phyloP scores from a whole-genome alignment of 2,888 invertebrate genomes.

The Augiades crinisus region DNA sequence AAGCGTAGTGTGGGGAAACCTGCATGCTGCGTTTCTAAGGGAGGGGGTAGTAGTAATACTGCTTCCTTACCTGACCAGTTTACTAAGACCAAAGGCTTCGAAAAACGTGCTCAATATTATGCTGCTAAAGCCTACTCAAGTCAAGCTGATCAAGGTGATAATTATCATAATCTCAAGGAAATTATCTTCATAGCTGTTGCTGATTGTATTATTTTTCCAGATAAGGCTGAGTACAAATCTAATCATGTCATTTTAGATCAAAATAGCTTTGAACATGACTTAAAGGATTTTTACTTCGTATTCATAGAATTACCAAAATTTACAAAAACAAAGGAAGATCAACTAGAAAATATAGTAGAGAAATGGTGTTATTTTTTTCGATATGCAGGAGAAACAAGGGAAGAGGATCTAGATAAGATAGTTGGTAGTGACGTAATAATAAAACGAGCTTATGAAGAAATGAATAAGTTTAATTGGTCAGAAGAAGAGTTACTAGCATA shows the following conservation, averaged over 20 bases:
- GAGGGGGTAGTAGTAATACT: too few species aligned
- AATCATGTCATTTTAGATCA: slow-evolving; percentile 34
- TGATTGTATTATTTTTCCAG: slow-evolving; percentile 39
- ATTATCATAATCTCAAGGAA: slow-evolving; percentile 37
- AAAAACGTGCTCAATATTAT: slow-evolving; percentile 32
- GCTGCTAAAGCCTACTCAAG: slow-evolving; percentile 33
- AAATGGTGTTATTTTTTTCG: slow-evolving; percentile 36
- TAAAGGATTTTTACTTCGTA: slow-evolving; percentile 39
- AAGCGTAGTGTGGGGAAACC: too few species aligned
- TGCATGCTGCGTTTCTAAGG: too few species aligned
- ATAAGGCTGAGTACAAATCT: slow-evolving; percentile 36
- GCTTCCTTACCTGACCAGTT: too few species aligned
- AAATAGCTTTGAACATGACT: slow-evolving; percentile 35
- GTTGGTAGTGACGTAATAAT: slow-evolving; percentile 34
- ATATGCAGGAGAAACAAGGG: slow-evolving; percentile 39
- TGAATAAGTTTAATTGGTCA: slow-evolving; percentile 36
- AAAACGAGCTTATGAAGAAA: slow-evolving; percentile 35
- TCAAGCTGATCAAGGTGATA: slow-evolving; percentile 35
- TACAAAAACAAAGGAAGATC: slow-evolving; percentile 30
- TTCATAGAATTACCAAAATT: slow-evolving; percentile 41
- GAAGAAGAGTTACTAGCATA: slow-evolving; percentile 39
- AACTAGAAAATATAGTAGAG: slow-evolving; percentile 36
- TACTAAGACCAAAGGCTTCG: slow-evolving; percentile 31
- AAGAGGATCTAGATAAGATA: slow-evolving; percentile 26
- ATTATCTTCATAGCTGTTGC: slow-evolving; percentile 42